Evolutionary conservation across 2,797 vertebrate genomes (phyloP).

Genomic region (Hapalemur alaotrensis): DNA sequence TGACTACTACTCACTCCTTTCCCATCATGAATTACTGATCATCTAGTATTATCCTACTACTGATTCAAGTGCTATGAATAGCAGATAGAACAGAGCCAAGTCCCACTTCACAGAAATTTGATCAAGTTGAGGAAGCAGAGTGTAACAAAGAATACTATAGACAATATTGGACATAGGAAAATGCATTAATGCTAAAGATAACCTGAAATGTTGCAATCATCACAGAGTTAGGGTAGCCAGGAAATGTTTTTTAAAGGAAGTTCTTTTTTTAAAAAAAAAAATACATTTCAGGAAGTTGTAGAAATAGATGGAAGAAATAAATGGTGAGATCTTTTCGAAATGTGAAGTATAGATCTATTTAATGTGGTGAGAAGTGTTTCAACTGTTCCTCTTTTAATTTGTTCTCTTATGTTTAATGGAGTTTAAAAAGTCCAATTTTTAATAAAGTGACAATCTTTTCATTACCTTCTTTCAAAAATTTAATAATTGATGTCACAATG

Average conservation of each 20-base stretch:
- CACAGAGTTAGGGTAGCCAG: background rate
- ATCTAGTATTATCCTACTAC: background rate
- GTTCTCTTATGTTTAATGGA: background rate
- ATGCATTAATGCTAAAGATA: accelerated
- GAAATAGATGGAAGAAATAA: background rate
- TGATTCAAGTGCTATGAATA: background rate
- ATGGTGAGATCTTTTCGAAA: background rate
- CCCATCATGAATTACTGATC: background rate
- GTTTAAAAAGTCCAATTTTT: background rate
- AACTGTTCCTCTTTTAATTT: background rate
- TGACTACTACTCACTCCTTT: background rate
- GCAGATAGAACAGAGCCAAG: background rate
- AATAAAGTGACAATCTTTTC: background rate
- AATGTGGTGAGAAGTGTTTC: background rate
- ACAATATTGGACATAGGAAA: background rate
- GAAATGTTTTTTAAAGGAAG: background rate
- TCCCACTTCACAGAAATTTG: background rate
- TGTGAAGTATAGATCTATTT: background rate
- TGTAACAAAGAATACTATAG: background rate
- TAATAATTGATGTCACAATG: background rate
- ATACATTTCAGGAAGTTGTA: background rate
- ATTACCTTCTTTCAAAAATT: background rate
- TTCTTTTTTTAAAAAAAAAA: background rate
- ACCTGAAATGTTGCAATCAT: background rate
- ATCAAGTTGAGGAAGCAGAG: background rate